Conservation (phyloP, 2,797 vertebrate species). For the Takifugu ocellatus region DNA sequence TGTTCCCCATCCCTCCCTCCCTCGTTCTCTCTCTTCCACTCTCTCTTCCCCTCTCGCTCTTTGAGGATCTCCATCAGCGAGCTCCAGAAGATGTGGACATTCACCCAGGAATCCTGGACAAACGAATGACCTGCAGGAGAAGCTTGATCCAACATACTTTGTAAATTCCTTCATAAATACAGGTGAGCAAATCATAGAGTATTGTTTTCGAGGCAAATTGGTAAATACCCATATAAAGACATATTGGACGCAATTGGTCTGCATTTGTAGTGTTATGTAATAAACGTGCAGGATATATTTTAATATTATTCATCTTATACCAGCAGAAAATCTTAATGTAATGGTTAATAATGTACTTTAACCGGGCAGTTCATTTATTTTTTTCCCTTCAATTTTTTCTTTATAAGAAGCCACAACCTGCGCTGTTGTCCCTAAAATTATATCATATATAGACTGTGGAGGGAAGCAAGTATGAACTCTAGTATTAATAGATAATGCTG, state of each 20-base stretch:
- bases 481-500: too few species aligned
- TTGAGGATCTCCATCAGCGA: constrained; percentile 46
- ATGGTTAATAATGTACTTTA: too few species aligned
- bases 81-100: constrained; percentile 59
- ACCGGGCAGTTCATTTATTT: too few species aligned
- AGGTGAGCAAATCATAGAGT: constrained; percentile 54
- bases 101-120: constrained; percentile 33
- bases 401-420: too few species aligned
- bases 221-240: not conserved
- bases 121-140: constrained; percentile 33
- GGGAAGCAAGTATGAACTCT: too few species aligned
- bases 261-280: not conserved
- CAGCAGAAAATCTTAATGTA: not conserved
- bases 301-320: too few species aligned
- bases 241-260: not conserved
- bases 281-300: not conserved
- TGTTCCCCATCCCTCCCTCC: constrained; percentile 41
- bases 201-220: constrained; percentile 4
- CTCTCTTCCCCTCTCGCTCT: constrained; percentile 36
- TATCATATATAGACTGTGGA: too few species aligned
- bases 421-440: too few species aligned
- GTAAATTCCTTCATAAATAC: constrained; percentile 33
- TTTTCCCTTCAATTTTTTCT: too few species aligned
- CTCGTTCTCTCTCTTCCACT: constrained; percentile 5
- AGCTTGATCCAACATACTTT: constrained; percentile 34